Conservation (phyloP, 2,113 vertebrate genomes). For the Notarius quadriscutis region DNA sequence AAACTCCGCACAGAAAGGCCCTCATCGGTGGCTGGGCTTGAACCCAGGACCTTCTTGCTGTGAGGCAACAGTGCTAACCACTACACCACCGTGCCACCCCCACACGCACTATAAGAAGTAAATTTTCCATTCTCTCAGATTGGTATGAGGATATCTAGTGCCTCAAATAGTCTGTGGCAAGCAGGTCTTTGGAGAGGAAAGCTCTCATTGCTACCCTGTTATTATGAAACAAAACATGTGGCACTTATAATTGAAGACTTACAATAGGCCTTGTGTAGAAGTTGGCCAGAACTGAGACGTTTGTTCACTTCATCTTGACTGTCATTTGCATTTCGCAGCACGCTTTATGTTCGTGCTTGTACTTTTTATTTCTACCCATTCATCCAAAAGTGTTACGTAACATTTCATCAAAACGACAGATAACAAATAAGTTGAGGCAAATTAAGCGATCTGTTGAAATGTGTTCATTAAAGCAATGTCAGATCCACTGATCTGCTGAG, state of each 20-base stretch:
- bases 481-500: neutral
- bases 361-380: neutral
- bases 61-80: too few species aligned
- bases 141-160: neutral
- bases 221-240: constrained; percentile 37
- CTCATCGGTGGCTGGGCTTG: too few species aligned
- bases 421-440: neutral
- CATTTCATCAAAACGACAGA: neutral
- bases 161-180: constrained; percentile 36
- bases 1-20: too few species aligned
- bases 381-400: neutral
- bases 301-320: constrained; percentile 30
- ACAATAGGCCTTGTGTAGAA: constrained; percentile 28
- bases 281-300: constrained; percentile 23
- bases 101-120: constrained; percentile 9
- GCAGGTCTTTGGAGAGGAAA: constrained; percentile 42
- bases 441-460: neutral
- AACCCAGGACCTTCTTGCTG: too few species aligned
- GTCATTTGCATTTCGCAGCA: constrained; percentile 13
- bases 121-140: neutral
- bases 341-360: neutral
- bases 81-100: too few species aligned
- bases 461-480: neutral
- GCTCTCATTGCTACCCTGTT: constrained; percentile 40
- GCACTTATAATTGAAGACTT: constrained; percentile 13